Evolutionary conservation across 2,797 vertebrate genomes (phyloP), one percentile per base, ranked within the genome.

Genomic region (Alosa sapidissima): DNA sequence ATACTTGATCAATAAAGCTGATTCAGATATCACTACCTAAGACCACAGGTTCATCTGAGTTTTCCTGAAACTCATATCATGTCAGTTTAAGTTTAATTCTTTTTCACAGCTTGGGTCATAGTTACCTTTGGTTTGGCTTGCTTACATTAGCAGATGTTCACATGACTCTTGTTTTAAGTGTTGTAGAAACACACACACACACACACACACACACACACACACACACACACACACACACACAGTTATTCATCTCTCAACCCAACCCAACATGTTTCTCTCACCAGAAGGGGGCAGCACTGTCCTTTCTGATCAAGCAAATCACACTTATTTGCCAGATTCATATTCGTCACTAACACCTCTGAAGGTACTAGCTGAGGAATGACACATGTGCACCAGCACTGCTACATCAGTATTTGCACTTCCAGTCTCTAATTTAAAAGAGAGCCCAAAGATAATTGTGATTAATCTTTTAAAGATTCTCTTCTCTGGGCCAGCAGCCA

Each of bases 141-240:
- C 72, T 45, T 19, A 16, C 5, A 6, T 78, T 78, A 36, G 36
- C 16, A 47, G 41, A 21, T 47, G 5, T 45, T 78, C 72, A 47
- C 19, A 9, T 65, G 10, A 28, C 60, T 28, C 2, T 45, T 19
- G 41, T 78, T 78, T 47, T 6, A 13, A 36, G 13, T 1, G 72
- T 5, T 78, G 72, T 78, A 78, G 7, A 78, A 41, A 83, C 78
- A 82, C n/a, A 86, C 19, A 62, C 48, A 47, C 28, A 48, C 3
- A n/a, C 8, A 54, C 52, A 54, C 11, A 33, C 55, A 21, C 45
- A n/a, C 8, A 54, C 52, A 54, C 11, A 33, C 55, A 21, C 45
- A 28, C 1, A 54, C 33, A 24, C 45, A 84, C 60, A 81, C 33
- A 68, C 81, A 24, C 19, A 49, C 13, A 5, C 14, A 45, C 10